These are phyloP conservation scores for Morpho deidamia DNA, from an alignment of 2,888 invertebrate species.

Conservation along the genomic window DNA sequence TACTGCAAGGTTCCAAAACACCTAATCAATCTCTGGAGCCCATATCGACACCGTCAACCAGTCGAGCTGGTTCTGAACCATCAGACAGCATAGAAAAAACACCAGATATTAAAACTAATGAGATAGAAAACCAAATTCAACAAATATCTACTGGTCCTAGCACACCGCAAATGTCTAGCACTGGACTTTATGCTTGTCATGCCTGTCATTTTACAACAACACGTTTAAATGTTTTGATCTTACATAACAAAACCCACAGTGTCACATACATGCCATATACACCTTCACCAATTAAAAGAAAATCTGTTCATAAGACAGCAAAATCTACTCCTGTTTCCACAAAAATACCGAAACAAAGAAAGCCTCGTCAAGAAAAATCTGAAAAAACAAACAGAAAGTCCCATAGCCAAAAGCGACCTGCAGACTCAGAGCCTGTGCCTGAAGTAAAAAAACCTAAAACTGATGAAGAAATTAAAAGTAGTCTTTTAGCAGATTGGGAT, in stretches of 20 bases:
- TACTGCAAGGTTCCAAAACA: constrained; percentile 76
- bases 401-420: constrained; percentile 57
- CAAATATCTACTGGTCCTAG: constrained; percentile 22
- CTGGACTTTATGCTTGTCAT: constrained; percentile 78
- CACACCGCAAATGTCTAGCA: constrained; percentile 43
- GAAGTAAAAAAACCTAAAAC: constrained; percentile 74
- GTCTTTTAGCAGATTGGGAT: constrained; percentile 88
- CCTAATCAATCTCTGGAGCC: constrained; percentile 34
- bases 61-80: constrained; percentile 37
- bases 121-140: constrained; percentile 27
- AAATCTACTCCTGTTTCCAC: constrained; percentile 42
- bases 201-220: constrained; percentile 82
- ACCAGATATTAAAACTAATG: constrained; percentile 23
- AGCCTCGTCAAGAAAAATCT: constrained; percentile 51
- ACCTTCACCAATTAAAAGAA: constrained; percentile 61
- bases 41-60: constrained; percentile 43
- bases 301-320: constrained; percentile 35
- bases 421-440: constrained; percentile 41
- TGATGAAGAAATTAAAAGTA: constrained; percentile 81
- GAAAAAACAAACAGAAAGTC: constrained; percentile 54
- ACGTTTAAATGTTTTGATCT: constrained; percentile 84
- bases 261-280: constrained; percentile 68
- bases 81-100: constrained; percentile 28
- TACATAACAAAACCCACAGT: constrained; percentile 85
- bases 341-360: constrained; percentile 49